A percentile compares a stretch with the other conserved stretches of the same genome.
Conservation (phyloP, 2,797 vertebrate species). For the Spinus olivaceus region DNA sequence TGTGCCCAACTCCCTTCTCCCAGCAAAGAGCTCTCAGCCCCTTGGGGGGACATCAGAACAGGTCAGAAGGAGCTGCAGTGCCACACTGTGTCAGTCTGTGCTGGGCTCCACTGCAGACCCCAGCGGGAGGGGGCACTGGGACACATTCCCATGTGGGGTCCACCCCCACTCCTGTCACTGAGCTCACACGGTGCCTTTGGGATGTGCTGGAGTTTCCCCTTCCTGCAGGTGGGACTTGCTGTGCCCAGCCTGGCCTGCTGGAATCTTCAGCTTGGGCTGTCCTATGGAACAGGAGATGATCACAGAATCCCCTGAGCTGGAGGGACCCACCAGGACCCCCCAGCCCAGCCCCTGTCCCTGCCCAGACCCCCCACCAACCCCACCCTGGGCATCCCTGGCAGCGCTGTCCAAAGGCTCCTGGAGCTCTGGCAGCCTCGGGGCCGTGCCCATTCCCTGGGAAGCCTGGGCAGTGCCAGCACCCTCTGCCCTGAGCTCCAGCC, state of each 20-base stretch:
- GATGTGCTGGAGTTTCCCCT: neutral
- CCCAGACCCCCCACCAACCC: rapidly evolving
- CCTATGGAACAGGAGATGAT: neutral
- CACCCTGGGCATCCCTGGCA: neutral
- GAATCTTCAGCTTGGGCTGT: neutral
- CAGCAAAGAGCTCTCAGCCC: neutral
- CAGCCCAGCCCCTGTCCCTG: rapidly evolving
- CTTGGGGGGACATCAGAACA: too few species aligned
- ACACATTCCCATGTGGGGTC: rapidly evolving
- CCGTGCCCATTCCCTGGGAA: neutral
- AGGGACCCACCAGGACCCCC: neutral
- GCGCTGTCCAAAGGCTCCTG: neutral
- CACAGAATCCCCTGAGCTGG: rapidly evolving
- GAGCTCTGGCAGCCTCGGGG: neutral
- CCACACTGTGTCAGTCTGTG: neutral
- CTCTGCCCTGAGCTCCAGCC: neutral
- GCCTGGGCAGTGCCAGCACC: neutral
- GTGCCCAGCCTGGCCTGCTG: neutral
- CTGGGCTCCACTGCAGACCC: neutral
- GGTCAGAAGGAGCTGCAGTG: neutral
- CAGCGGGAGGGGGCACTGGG: neutral
- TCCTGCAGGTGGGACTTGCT: rapidly evolving
- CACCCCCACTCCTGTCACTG: rapidly evolving
- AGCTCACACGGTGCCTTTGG: neutral
- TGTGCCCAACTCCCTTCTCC: neutral